Evolutionary conservation across 1,140 invertebrate genomes (phyloP), one percentile per base, ranked within the genome.

Genomic region (Panonychus citri): DNA sequence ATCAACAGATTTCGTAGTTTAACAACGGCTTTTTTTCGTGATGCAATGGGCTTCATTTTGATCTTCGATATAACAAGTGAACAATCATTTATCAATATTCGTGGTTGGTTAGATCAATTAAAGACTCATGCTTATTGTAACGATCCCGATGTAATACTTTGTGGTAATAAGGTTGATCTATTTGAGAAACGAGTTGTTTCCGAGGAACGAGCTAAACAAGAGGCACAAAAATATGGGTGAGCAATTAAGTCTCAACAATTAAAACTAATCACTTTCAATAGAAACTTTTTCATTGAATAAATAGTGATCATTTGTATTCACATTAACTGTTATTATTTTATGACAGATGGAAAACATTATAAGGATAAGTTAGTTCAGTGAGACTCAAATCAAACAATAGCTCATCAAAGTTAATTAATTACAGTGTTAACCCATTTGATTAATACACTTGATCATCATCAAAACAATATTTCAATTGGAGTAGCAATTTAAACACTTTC

Each of bases 41-140:
- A 95, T 75, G 86, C 90, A n/a, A 96, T 96, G 90, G 91, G 91
- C 24, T 96, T 96, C 70, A 75, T 96, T 52, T 74, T 96, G 12
- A 75, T 96, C 40, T 96, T 96, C 74, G 91, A 96, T 71, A 72
- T 96, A 64, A 93, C 89, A 56, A 94, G 83, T 74, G 88, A 95
- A 72, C 82, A 86, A 65, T 93, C 87, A 37, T 95, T 96, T 68
- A 69, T 94, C 52, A 88, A 94, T 76, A 85, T 93, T 46, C 77
- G 85, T 66, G 89, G 91, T 72, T 96, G 91, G 91, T 76, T 96
- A 66, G 85, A 88, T 60, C 88, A 96, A 69, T 72, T 96, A 39
- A 71, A 89, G 77, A 83, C 81, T 25, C 89, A 96, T 70, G 87
- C 88, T 19, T 87, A 95, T 66, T 89, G 82, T 67, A 87, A 94